Base-by-base conservation (phyloP, 2,888 invertebrate species). In the Acanthosepion lycidas region DNA sequence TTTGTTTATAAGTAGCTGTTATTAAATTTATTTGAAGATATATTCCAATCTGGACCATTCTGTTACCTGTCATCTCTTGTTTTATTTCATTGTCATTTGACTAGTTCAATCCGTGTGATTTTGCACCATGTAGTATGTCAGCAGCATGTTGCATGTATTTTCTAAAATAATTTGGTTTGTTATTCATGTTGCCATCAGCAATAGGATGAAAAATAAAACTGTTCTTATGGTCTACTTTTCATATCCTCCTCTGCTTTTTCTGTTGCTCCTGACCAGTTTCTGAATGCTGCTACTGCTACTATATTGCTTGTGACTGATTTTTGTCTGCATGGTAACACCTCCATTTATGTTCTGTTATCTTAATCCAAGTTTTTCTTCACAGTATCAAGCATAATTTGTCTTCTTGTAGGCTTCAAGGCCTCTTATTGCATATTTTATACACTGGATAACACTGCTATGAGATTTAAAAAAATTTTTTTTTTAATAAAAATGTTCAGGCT, bases 251-350 rank as follows among this genome's bases (percentile, higher is more conserved):
- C 28, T 93, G n/a, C 51, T 53, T 49, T 92, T 51, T 49, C 49
- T 51, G 49, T 93, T 93, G 51, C 53, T 93, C 51, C n/a, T 93
- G 93, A 53, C 53, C 51, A 49, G 18, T 49, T 33, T 93, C 18
- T 53, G 49, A 53, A 49, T 93, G 93, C 93, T 93, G 26, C 93
- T 93, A 26, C 49, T 93, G 49, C 93, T 93, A 53, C 93, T 93
- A 49, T 53, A 51, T 93, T 93, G 93, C 93, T 93, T 93, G 51
- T 93, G 53, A 93, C 93, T 93, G 93, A 93, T 49, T 93, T 93
- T 49, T 92, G 48, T 49, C 49, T 93, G 93, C 93, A 93, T 93
- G 93, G 93, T 93, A 93, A 93, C 53, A n/a, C 78, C n/a, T 78
- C n/a, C 78, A 78, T 9, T 78, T 78, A n/a, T 33, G 33, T 78